Conservation (phyloP, 1,140 invertebrate genomes). For the Aphaenogaster rudis region DNA sequence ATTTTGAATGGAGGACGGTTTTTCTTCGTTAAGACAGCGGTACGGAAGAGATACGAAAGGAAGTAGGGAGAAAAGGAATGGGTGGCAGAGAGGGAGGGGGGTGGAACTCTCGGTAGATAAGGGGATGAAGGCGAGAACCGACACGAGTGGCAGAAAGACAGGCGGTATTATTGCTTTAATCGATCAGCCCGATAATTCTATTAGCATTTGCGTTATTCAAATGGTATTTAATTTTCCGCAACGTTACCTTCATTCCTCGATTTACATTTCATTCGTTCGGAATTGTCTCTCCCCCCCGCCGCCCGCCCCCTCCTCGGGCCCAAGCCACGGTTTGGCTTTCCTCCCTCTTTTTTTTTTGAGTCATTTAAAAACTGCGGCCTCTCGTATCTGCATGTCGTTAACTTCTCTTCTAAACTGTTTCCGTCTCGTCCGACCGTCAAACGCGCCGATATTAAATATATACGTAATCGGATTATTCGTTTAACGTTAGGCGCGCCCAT, state of each 20-base stretch:
- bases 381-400: slow-evolving; percentile 84
- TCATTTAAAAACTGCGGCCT: slow-evolving; percentile 82
- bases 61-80: slow-evolving; percentile 38
- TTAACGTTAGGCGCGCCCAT: slow-evolving; percentile 39
- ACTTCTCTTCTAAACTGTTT: slow-evolving; percentile 76
- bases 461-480: slow-evolving; percentile 55
- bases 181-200: slow-evolving; percentile 83
- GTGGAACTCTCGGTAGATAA: background rate
- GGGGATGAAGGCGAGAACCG: slow-evolving; percentile 13
- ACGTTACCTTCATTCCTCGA: slow-evolving; percentile 84
- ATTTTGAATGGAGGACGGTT: slow-evolving; percentile 43
- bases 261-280: slow-evolving; percentile 84
- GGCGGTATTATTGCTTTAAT: slow-evolving; percentile 81
- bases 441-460: slow-evolving; percentile 51
- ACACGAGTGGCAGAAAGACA: slow-evolving; percentile 67
- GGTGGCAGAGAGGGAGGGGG: background rate
- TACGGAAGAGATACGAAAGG: slow-evolving; percentile 41
- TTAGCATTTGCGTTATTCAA: slow-evolving; percentile 84
- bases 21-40: slow-evolving; percentile 57
- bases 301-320: background rate
- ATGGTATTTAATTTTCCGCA: slow-evolving; percentile 86
- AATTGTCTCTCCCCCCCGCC: slow-evolving; percentile 72
- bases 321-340: background rate
- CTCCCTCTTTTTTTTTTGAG: slow-evolving; percentile 65
- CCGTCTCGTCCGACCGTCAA: slow-evolving; percentile 58